phyloP scores from a whole-genome alignment of 2,888 invertebrate species.

The Notodonta ziczac region DNA sequence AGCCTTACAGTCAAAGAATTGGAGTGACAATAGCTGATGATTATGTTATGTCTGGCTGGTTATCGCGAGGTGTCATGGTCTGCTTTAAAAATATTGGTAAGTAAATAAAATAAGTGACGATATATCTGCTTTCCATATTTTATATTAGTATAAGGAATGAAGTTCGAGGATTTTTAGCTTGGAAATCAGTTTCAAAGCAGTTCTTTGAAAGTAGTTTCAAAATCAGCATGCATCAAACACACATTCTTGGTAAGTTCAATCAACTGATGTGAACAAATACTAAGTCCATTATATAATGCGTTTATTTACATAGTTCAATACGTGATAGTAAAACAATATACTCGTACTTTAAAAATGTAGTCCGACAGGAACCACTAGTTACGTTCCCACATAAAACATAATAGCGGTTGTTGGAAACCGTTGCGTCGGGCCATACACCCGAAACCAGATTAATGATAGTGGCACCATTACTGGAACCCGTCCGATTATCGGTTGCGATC shows the following conservation, averaged over 20 bases:
- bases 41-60: background rate
- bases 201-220: too few species aligned
- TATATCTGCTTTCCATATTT: too few species aligned
- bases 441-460: slow-evolving; percentile 32
- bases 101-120: too few species aligned
- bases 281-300: too few species aligned
- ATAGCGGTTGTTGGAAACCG: slow-evolving; percentile 34
- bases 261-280: too few species aligned
- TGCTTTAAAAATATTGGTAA: too few species aligned
- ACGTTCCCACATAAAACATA: slow-evolving; percentile 29
- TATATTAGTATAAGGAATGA: too few species aligned
- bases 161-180: too few species aligned
- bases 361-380: background rate
- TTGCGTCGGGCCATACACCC: slow-evolving; percentile 25
- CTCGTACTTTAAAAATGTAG: background rate
- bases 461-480: slow-evolving; percentile 26
- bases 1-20: background rate
- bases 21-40: background rate
- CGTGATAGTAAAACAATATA: background rate
- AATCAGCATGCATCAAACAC: too few species aligned
- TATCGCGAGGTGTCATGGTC: background rate
- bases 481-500: slow-evolving; percentile 27
- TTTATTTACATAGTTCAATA: too few species aligned
- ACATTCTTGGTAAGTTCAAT: too few species aligned
- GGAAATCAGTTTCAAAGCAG: too few species aligned